These are phyloP conservation scores for Myotis myotis DNA, from an alignment of 2,797 vertebrate genomes.

Conservation along the genomic window DNA sequence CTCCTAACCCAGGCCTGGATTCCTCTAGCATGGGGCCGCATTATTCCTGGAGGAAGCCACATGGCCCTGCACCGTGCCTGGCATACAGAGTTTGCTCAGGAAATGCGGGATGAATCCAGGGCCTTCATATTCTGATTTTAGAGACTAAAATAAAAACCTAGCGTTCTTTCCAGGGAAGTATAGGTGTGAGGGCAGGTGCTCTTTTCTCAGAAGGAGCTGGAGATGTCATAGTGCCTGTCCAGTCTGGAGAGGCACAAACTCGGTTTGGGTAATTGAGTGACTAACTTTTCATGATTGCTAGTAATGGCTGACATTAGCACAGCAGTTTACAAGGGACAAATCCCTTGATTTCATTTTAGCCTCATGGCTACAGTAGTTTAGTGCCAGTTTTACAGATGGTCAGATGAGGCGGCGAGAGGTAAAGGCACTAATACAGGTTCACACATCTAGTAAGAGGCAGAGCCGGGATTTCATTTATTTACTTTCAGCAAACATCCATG, in stretches of 20 bases:
- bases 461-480: not conserved
- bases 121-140: not conserved
- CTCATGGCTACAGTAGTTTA: not conserved
- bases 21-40: not conserved
- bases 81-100: not conserved
- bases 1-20: not conserved
- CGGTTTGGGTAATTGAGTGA: not conserved
- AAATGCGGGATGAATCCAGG: not conserved
- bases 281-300: not conserved
- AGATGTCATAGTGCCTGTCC: not conserved
- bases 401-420: not conserved
- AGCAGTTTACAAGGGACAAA: not conserved
- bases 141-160: not conserved
- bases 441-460: not conserved
- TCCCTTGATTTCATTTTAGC: not conserved
- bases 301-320: not conserved
- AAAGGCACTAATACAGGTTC: not conserved
- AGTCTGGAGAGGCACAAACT: not conserved
- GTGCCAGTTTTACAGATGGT: not conserved
- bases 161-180: not conserved
- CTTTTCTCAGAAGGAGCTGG: not conserved
- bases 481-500: not conserved
- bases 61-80: not conserved
- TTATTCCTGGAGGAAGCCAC: not conserved
- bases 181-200: not conserved